Evolutionary conservation across 64 coral and sea anemone genomes (phyloP).

Genomic region (Pachyseris speciosa): DNA sequence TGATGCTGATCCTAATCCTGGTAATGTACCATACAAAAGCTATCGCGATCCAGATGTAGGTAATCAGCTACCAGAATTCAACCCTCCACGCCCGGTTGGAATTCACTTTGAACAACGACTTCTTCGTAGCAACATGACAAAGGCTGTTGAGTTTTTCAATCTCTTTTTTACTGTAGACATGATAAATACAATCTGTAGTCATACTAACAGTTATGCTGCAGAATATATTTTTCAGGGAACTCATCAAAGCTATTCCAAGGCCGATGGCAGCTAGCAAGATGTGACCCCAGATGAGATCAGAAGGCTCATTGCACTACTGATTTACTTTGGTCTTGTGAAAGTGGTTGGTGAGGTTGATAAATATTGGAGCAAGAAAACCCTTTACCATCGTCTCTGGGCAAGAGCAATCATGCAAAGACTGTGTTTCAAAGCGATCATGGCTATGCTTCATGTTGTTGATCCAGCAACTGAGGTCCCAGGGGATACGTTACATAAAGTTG

Average conservation of each 20-base stretch:
- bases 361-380: constrained; percentile 26
- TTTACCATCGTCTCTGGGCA: constrained; percentile 47
- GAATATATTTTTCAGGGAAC: neutral
- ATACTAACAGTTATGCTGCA: constrained; percentile 71
- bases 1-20: neutral
- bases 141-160: constrained; percentile 53
- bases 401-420: constrained; percentile 16
- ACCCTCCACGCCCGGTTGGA: neutral
- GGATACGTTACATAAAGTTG: constrained; percentile 60
- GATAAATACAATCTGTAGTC: constrained; percentile 29
- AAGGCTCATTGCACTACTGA: constrained; percentile 57
- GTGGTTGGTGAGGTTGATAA: neutral
- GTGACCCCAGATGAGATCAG: constrained; percentile 39
- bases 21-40: constrained; percentile 17
- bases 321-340: constrained; percentile 76
- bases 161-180: constrained; percentile 57
- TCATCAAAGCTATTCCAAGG: constrained; percentile 41
- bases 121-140: constrained; percentile 41
- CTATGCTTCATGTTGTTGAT: constrained; percentile 61
- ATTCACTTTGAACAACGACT: constrained; percentile 26
- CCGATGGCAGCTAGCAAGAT: constrained; percentile 49
- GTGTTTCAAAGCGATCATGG: constrained; percentile 50
- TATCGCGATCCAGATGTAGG: constrained; percentile 45
- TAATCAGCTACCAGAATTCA: constrained; percentile 30
- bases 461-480: constrained; percentile 35